Percentiles rank a stretch among this genome's conserved stretches.
These are phyloP conservation scores for Pseudanteris insignis DNA, from an alignment of 2,888 invertebrate species.

Conservation along the genomic window DNA sequence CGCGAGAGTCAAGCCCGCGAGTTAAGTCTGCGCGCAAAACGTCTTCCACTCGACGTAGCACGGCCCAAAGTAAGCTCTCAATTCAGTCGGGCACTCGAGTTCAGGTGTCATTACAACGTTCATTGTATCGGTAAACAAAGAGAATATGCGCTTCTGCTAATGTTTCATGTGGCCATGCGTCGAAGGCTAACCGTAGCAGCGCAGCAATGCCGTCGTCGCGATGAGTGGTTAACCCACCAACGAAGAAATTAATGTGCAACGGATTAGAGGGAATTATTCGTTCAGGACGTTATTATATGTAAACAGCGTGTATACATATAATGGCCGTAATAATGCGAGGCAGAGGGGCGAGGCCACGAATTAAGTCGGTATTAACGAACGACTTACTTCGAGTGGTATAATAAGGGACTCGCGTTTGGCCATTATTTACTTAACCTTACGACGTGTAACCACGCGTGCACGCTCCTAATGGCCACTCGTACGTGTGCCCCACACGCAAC, in stretches of 20 bases:
- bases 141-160: slow-evolving; percentile 17
- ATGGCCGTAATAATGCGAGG: slow-evolving; percentile 27
- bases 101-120: slow-evolving; percentile 28
- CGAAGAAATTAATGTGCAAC: too few relatives aligned
- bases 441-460: slow-evolving; percentile 49
- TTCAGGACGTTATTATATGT: slow-evolving; percentile 6
- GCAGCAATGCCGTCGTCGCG: too few relatives aligned
- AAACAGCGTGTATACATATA: slow-evolving; percentile 8
- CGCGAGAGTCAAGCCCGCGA: too few relatives aligned
- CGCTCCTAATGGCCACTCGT: slow-evolving; percentile 57
- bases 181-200: too few relatives aligned
- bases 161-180: too few relatives aligned
- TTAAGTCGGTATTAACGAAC: slow-evolving; percentile 55
- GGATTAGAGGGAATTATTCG: slow-evolving; percentile 4
- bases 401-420: slow-evolving; percentile 56
- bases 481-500: slow-evolving; percentile 45
- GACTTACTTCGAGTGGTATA: slow-evolving; percentile 57
- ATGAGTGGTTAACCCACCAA: too few relatives aligned
- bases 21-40: too few relatives aligned
- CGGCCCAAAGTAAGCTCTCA: slow-evolving; percentile 2
- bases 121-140: slow-evolving; percentile 10
- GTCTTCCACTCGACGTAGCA: too few relatives aligned
- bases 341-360: slow-evolving; percentile 37
- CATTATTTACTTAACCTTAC: slow-evolving; percentile 60
- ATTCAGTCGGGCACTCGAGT: background rate